These are phyloP conservation scores for Lepidurus apus DNA, from an alignment of 1,140 invertebrate species.

Conservation along the genomic window DNA sequence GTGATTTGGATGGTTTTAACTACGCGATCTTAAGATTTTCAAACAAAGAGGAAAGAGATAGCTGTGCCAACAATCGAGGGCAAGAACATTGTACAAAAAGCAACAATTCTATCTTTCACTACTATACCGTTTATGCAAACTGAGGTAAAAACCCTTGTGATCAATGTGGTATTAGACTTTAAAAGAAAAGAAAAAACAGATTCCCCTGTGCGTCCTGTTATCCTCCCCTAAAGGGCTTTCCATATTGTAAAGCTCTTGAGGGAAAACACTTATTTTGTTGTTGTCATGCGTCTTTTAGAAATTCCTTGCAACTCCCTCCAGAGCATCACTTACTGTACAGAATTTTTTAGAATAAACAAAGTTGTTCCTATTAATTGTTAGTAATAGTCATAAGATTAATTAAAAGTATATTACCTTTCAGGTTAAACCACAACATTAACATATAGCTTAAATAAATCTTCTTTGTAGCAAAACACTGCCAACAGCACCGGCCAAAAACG, in stretches of 20 bases:
- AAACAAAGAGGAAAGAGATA: neutral
- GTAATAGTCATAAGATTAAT: neutral
- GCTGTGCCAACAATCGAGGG: conserved; percentile 6
- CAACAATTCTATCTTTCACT: too few species aligned
- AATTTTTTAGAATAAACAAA: conserved; percentile 16
- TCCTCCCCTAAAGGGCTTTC: neutral
- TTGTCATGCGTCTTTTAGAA: neutral
- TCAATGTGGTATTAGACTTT: neutral
- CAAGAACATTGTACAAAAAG: neutral
- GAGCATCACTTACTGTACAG: conserved; percentile 13
- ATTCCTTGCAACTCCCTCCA: neutral
- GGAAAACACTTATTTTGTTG: too few species aligned
- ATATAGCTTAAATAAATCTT: too few species aligned
- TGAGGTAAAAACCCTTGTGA: neutral
- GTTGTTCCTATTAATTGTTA: neutral
- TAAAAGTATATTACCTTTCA: too few species aligned
- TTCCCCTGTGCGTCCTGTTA: neutral
- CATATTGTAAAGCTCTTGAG: neutral
- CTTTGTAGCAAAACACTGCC: too few species aligned
- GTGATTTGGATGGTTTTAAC: neutral
- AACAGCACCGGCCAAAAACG: too few species aligned
- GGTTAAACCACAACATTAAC: too few species aligned
- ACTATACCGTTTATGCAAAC: neutral
- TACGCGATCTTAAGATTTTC: neutral
- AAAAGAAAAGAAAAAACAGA: neutral